phyloP scores from a whole-genome alignment of 37 sponge, comb jelly and placozoan species.

The Diacarnus erythraeanus region DNA sequence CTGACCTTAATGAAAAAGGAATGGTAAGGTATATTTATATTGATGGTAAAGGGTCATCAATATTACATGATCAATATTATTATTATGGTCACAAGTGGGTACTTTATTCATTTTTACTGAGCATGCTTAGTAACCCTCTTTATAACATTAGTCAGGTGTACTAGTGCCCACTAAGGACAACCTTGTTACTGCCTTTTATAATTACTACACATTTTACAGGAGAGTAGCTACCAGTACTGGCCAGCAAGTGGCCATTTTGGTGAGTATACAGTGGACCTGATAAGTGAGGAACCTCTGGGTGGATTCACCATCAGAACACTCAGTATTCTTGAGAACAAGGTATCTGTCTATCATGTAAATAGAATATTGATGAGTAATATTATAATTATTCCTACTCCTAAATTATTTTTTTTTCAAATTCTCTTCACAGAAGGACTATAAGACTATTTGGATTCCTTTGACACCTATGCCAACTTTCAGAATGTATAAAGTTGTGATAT shows the following conservation, averaged over 20 bases:
- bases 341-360: no score
- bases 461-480: not conserved
- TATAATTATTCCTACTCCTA: no score
- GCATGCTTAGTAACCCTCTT: no score
- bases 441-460: not conserved
- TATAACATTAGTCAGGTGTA: no score
- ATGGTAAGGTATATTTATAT: slow-evolving; percentile 15
- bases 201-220: not conserved
- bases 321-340: slow-evolving; percentile 31
- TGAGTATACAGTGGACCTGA: slow-evolving; percentile 32
- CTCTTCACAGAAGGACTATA: not conserved
- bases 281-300: slow-evolving; percentile 13
- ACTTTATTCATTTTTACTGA: no score
- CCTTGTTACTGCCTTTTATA: no score
- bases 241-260: slow-evolving; percentile 46
- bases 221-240: slow-evolving; percentile 71
- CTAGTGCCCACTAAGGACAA: no score
- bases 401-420: not conserved
- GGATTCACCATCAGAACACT: slow-evolving; percentile 48
- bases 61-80: no score
- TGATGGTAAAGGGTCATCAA: not conserved
- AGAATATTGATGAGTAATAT: no score
- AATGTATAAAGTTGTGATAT: not conserved
- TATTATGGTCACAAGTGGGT: not conserved
- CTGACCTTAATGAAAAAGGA: slow-evolving; percentile 51